Conservation (phyloP, 2,113 vertebrate species). For the Columbina picui region DNA sequence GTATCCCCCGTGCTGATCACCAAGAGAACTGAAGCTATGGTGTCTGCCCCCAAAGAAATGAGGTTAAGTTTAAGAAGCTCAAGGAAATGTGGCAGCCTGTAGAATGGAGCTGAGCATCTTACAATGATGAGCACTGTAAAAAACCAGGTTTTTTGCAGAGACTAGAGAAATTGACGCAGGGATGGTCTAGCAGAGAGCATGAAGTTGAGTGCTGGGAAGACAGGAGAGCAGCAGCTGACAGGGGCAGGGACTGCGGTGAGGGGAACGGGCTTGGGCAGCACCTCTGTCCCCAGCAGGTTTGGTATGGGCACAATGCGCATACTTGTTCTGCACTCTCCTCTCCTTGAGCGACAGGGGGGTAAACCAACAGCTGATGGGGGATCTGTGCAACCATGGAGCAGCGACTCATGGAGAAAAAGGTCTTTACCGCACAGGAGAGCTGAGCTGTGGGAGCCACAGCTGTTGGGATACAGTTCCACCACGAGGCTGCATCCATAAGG, state of each 20-base stretch:
- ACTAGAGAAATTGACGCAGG: not conserved
- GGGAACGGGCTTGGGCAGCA: not conserved
- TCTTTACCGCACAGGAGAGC: not conserved
- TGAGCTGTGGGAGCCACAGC: not conserved
- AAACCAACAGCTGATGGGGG: not conserved
- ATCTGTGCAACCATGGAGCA: not conserved
- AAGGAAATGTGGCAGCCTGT: not conserved
- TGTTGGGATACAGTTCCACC: rapidly evolving
- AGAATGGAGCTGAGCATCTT: not conserved
- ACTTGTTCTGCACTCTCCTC: not conserved
- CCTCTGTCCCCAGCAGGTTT: not conserved
- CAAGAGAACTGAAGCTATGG: not conserved
- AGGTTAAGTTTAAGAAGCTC: not conserved
- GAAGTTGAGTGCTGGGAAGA: not conserved
- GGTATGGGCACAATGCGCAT: rapidly evolving
- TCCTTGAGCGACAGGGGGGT: not conserved
- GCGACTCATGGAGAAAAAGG: rapidly evolving
- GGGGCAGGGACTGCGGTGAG: not conserved
- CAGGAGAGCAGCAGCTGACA: not conserved
- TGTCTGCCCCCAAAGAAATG: not conserved
- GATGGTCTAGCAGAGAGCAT: not conserved
- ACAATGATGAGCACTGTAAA: not conserved
- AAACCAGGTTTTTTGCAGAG: not conserved
- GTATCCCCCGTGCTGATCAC: not conserved
- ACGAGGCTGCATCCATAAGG: not conserved